These are phyloP conservation scores for Ctenomys sociabilis DNA, from an alignment of 2,113 vertebrate species.

Conservation along the genomic window DNA sequence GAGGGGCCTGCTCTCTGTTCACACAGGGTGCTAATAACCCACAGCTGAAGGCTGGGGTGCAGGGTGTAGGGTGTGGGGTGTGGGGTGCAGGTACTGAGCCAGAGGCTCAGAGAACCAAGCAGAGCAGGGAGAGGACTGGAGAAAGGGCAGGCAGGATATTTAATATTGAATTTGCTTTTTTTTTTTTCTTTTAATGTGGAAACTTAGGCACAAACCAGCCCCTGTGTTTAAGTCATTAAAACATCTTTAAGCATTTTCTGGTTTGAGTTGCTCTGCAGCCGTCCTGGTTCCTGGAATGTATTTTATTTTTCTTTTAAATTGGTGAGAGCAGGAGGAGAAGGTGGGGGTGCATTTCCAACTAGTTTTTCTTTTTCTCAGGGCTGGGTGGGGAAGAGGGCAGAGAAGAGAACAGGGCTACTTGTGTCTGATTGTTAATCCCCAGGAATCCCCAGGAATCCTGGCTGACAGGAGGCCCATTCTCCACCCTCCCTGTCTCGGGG, in stretches of 20 bases:
- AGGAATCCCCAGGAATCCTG: constrained; percentile 87
- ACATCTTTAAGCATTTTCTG: constrained; percentile 92
- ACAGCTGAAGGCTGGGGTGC: constrained; percentile 76
- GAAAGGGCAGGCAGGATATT: constrained; percentile 78
- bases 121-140: background rate
- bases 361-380: constrained; percentile 80
- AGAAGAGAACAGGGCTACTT: constrained; percentile 86
- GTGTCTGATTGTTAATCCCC: constrained; percentile 88
- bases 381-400: constrained; percentile 74
- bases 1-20: constrained; percentile 77
- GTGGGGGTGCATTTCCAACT: constrained; percentile 83
- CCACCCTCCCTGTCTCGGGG: background rate
- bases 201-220: constrained; percentile 89
- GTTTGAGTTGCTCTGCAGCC: constrained; percentile 89
- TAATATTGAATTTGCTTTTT: constrained; percentile 84
- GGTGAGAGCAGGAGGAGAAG: constrained; percentile 75
- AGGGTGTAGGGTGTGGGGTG: constrained; percentile 15
- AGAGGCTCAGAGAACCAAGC: background rate
- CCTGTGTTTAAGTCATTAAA: constrained; percentile 93
- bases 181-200: constrained; percentile 85
- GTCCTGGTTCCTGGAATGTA: constrained; percentile 89
- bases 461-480: constrained; percentile 75
- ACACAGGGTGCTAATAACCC: constrained; percentile 77
- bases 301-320: constrained; percentile 92
- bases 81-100: background rate